Evolutionary conservation across 2,888 invertebrate species (phyloP), one percentile per base, ranked within the genome.

Genomic region (Ormyrus labotus): DNA sequence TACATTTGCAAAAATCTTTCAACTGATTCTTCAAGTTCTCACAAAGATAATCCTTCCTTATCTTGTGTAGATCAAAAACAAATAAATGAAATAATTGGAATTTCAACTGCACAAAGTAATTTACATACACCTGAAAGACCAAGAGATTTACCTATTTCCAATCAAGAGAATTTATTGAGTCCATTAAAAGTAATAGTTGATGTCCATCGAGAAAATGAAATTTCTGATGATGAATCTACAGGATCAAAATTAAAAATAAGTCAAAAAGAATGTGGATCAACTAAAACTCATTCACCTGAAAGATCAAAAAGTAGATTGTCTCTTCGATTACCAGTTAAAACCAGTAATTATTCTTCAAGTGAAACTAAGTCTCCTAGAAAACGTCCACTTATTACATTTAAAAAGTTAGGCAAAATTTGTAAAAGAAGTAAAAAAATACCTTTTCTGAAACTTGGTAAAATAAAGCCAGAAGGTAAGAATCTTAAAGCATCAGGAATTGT

Each of bases 1-100:
- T 53, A 11, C 67, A 67, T 47, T 65, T 34, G 58, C 2, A 64
- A 50, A 4, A 5, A 68, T 6, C 45, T 10, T 55, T 76, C 75
- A 5, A 58, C 65, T 6, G 47, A 81, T 71, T 76, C 73, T 47
- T 51, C 67, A 68, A 48, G n/a, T 45, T 68, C 73, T 53, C 5
- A 45, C 1, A 19, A 50, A 19, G 45, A 7, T 34, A 50, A 55
- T 8, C 0, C 11, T 4, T 7, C 13, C 10, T 2, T 4, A n/a
- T 53, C 53, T 69, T 45, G 11, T 47, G 58, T 57, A 10, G 77
- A 81, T 64, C 19, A 58, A 13, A 63, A 79, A 47, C 80, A 85
- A 80, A 73, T 86, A 72, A 78, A 81, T 13, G 79, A 83, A 19
- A 86, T 86, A 58, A 83, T 85, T 64, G 85, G 84, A 0, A 9